A percentile compares a stretch with the other conserved stretches of the same genome.
These are phyloP conservation scores for Mellivora capensis DNA, from an alignment of 2,113 vertebrate genomes.

Conservation along the genomic window DNA sequence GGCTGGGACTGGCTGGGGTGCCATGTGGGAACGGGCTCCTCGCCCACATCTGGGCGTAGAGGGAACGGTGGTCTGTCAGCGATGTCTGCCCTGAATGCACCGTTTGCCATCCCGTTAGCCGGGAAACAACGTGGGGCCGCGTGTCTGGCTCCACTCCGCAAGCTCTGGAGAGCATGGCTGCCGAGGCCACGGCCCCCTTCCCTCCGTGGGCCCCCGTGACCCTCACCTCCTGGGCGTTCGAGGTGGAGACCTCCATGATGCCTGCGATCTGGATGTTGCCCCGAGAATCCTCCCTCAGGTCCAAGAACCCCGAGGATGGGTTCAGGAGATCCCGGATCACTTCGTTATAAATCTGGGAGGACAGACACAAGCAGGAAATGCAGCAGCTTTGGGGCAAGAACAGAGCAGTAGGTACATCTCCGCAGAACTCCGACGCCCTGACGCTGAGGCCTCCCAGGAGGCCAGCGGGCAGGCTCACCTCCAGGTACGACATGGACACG, in stretches of 20 bases:
- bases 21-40: neutral
- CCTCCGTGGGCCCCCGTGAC: neutral
- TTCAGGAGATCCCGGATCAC: conserved; percentile 84
- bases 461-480: conserved; percentile 73
- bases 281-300: conserved; percentile 81
- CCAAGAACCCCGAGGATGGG: conserved; percentile 80
- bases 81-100: neutral
- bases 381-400: neutral
- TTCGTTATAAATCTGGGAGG: conserved; percentile 82
- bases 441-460: neutral
- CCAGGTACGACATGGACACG: conserved; percentile 82
- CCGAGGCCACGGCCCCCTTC: rapidly evolving
- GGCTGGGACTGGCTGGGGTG: neutral
- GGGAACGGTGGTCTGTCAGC: no score
- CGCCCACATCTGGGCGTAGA: rapidly evolving
- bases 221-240: conserved; percentile 82
- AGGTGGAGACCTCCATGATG: conserved; percentile 81
- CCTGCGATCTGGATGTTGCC: conserved; percentile 82
- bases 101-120: rapidly evolving
- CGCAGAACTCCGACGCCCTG: neutral
- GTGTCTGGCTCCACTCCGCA: rapidly evolving
- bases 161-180: neutral
- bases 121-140: rapidly evolving
- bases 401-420: neutral
- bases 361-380: neutral